phyloP scores from a whole-genome alignment of 2,888 invertebrate species.

The Axea sp. region DNA sequence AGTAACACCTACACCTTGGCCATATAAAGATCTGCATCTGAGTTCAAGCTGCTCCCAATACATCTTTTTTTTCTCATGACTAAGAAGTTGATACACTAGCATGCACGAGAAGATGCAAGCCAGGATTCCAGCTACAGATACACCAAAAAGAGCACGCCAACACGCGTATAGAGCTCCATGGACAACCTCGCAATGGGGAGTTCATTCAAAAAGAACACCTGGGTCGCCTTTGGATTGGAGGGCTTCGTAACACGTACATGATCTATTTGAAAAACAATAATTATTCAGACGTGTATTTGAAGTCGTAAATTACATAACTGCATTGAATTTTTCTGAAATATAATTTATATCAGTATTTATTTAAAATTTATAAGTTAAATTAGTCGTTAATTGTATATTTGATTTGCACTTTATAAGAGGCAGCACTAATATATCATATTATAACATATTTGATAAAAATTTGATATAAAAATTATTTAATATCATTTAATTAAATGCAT shows the following conservation, averaged over 20 bases:
- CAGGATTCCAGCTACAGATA: conserved; percentile 93
- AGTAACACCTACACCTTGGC: conserved; percentile 80
- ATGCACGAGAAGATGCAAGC: conserved; percentile 95
- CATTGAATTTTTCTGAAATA: no score
- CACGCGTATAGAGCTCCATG: conserved; percentile 94
- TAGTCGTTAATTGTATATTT: no score
- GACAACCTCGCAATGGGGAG: conserved; percentile 93
- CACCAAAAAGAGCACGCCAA: conserved; percentile 92
- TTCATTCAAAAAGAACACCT: conserved; percentile 89
- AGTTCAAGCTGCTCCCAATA: conserved; percentile 96
- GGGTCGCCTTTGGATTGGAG: conserved; percentile 72
- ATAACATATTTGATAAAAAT: no score
- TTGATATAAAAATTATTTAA: no score
- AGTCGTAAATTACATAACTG: no score
- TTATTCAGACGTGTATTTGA: no score
- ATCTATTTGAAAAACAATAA: conserved; percentile 71
- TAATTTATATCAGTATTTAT: no score
- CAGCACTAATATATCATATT: no score
- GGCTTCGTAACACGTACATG: conserved; percentile 80
- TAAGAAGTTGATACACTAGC: conserved; percentile 93
- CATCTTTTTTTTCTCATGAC: conserved; percentile 96
- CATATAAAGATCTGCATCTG: conserved; percentile 88
- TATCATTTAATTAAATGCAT: no score
- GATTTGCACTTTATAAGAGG: no score
- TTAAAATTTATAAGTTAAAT: no score